Conservation (phyloP, 2,888 invertebrate species). For the Parnassius smintheus region DNA sequence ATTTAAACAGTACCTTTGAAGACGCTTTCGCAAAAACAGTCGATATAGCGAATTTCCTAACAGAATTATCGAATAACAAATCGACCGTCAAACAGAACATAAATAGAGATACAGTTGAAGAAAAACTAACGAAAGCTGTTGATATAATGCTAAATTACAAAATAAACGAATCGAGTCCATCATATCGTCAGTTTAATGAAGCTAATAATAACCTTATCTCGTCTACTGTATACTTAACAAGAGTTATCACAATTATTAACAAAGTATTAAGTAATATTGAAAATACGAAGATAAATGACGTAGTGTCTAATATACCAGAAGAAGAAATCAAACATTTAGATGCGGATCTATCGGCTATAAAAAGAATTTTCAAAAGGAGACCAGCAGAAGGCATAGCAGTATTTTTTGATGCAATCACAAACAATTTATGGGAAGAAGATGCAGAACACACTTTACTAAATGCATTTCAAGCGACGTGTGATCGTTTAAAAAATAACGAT, state of each 20-base stretch:
- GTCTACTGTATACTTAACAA: constrained; percentile 56
- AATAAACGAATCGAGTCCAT: constrained; percentile 47
- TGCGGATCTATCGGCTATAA: constrained; percentile 46
- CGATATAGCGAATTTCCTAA: constrained; percentile 44
- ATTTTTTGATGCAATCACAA: constrained; percentile 65
- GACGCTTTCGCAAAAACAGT: constrained; percentile 50
- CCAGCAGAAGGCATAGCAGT: constrained; percentile 55
- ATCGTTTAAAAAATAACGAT: constrained; percentile 47
- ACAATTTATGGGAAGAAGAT: constrained; percentile 43
- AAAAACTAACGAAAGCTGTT: constrained; percentile 50
- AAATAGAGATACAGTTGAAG: constrained; percentile 45
- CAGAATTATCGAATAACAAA: constrained; percentile 47
- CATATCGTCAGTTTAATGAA: constrained; percentile 54
- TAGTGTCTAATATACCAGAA: constrained; percentile 35
- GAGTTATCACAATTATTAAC: constrained; percentile 54
- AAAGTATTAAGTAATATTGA: constrained; percentile 50
- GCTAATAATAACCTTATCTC: constrained; percentile 56
- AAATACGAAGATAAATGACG: constrained; percentile 34
- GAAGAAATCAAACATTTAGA: constrained; percentile 43
- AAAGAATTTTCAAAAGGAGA: constrained; percentile 57
- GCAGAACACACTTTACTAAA: constrained; percentile 6
- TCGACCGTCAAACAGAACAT: constrained; percentile 42
- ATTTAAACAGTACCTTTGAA: constrained; percentile 57
- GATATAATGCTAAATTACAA: constrained; percentile 53
- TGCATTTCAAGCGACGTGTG: constrained; percentile 46